Evolutionary conservation across 2,888 invertebrate genomes (phyloP).

Genomic region (Esperia sulphurella): DNA sequence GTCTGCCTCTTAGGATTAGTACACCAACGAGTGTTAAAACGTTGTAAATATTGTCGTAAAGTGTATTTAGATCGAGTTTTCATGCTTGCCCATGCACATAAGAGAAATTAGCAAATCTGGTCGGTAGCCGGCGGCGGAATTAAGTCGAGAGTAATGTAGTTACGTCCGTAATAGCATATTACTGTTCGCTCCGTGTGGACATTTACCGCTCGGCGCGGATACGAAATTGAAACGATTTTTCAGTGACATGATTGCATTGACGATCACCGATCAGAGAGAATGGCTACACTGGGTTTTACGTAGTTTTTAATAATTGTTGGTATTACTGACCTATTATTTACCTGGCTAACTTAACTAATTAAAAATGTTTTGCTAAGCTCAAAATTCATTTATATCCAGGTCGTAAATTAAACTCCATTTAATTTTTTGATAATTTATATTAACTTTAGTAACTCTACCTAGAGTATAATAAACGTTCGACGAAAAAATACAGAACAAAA

Average conservation of each 20-base stretch:
- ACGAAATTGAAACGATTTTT: conserved; percentile 69
- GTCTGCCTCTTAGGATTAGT: conserved; percentile 11
- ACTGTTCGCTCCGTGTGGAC: conserved; percentile 54
- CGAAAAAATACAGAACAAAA: background rate
- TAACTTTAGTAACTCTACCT: too few relatives aligned
- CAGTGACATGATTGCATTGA: conserved; percentile 60
- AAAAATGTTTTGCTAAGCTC: too few relatives aligned
- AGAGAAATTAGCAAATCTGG: conserved; percentile 57
- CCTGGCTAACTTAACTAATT: too few relatives aligned
- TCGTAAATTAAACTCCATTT: too few relatives aligned
- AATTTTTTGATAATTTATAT: too few relatives aligned
- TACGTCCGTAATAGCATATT: conserved; percentile 69
- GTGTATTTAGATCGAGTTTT: conserved; percentile 29
- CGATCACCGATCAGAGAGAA: conserved; percentile 28
- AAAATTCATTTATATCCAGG: too few relatives aligned
- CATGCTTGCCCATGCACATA: conserved; percentile 34
- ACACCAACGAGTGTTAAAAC: conserved; percentile 4
- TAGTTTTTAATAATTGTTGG: background rate
- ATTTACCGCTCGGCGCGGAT: conserved; percentile 56
- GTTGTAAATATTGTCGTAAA: background rate
- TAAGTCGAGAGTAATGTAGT: conserved; percentile 73
- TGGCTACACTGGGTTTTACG: conserved; percentile 42
- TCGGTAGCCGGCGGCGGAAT: conserved; percentile 59
- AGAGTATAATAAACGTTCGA: background rate
- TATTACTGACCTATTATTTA: background rate